These are phyloP conservation scores for Allacma fusca DNA, from an alignment of 2,888 invertebrate genomes.

Conservation along the genomic window DNA sequence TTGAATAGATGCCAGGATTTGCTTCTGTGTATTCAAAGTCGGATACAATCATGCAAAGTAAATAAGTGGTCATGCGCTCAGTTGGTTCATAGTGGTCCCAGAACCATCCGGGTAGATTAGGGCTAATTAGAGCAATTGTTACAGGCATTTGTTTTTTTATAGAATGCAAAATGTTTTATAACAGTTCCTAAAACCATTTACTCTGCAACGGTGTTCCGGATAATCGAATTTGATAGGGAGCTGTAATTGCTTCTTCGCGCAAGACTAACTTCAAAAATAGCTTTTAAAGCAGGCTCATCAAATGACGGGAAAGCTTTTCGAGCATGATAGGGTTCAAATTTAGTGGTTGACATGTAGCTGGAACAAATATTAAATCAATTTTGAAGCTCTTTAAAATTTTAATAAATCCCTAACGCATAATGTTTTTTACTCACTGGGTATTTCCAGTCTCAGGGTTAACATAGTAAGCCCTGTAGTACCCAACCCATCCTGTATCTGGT, in stretches of 20 bases:
- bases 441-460: conserved; percentile 4
- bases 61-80: conserved; percentile 45
- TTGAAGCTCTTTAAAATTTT: too few species aligned
- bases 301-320: conserved; percentile 33
- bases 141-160: too few species aligned
- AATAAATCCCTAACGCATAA: neutral
- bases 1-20: neutral
- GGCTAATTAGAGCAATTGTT: neutral
- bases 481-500: neutral
- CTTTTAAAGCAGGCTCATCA: conserved; percentile 28
- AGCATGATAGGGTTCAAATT: conserved; percentile 35
- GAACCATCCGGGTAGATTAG: conserved; percentile 41
- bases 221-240: conserved; percentile 48
- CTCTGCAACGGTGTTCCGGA: conserved; percentile 38
- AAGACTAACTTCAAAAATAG: conserved; percentile 7
- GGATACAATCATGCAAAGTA: conserved; percentile 50
- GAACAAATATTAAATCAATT: too few species aligned
- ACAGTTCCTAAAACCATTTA: too few species aligned
- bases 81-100: conserved; percentile 47
- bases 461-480: neutral
- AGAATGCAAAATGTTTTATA: too few species aligned
- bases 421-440: neutral
- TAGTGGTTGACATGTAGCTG: conserved; percentile 33
- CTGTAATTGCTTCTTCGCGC: conserved; percentile 28
- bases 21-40: conserved; percentile 38